Evolutionary conservation across 2,888 invertebrate genomes (phyloP), one percentile per base, ranked within the genome.

Genomic region (Brenthis daphne): DNA sequence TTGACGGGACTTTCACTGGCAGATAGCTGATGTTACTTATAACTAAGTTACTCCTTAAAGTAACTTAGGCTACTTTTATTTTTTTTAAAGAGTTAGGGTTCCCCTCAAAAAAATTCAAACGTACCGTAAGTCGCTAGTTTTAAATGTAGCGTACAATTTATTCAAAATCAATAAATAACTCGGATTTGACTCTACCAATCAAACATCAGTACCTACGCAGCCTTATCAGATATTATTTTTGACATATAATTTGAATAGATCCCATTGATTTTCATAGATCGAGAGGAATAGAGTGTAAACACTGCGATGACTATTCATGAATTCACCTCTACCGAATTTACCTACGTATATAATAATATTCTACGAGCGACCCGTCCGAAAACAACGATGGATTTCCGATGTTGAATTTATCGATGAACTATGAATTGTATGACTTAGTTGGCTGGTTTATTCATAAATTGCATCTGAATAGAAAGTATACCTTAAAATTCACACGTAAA

Each of bases 281-380:
- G 33, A 13, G 16, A 60, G 48, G 66, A 57, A 37, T 50, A 54
- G 48, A 55, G 24, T 60, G 60, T 68, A 51, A 65, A 63, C 67
- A 50, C 61, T 20, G 37, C 65, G 65, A 70, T 72, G 72, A 68
- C 65, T 72, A 72, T 72, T 70, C 70, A 72, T 72, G 65, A 72
- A 37, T 48, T 58, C 56, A 60, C 67, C 60, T 70, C 50, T 48
- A 54, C 43, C 51, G 65, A 67, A 48, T 68, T 65, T 65, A 65
- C 67, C 67, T 64, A 64, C 67, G 71, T 64, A 67, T 66, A 65
- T 69, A 56, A 71, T 60, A 71, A 66, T 67, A 71, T 66, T 61
- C 65, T 60, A 60, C 37, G 11, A 43, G 37, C 60, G 24, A 65
- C 51, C 60, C 53, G 53, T 54, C 48, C 67, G 57, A 64, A 64